phyloP scores from a whole-genome alignment of 2,113 vertebrate species.

The Pithys albifrons region DNA sequence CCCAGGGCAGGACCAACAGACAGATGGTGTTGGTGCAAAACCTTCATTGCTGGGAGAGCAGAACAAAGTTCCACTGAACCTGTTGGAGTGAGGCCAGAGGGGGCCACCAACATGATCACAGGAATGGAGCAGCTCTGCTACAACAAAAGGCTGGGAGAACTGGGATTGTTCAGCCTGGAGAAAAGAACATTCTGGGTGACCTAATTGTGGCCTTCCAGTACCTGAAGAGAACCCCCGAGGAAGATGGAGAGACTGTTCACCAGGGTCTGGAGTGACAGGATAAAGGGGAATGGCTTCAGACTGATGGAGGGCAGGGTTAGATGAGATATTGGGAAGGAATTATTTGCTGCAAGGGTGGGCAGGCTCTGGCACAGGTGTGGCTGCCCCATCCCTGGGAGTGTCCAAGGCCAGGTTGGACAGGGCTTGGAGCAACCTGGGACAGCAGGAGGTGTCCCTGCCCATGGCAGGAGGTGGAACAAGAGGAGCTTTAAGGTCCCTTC shows the following conservation, averaged over 20 bases:
- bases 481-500: neutral
- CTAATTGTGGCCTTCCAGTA: neutral
- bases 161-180: neutral
- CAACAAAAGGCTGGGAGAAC: neutral
- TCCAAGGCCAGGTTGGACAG: fast-evolving
- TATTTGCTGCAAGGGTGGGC: fast-evolving
- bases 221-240: neutral
- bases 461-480: fast-evolving
- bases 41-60: neutral
- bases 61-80: fast-evolving
- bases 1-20: neutral
- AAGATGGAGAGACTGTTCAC: neutral
- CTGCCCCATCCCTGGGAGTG: neutral
- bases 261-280: neutral
- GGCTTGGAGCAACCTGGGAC: fast-evolving
- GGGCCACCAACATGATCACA: neutral
- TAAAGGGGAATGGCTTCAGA: neutral
- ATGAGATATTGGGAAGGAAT: neutral
- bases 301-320: fast-evolving
- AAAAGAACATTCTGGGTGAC: neutral
- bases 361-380: neutral
- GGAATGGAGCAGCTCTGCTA: neutral
- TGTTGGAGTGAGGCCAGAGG: neutral
- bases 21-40: neutral
- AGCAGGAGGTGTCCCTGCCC: neutral